phyloP scores from a whole-genome alignment of 92 coral and sea anemone genomes.

The Pocillopora grandis region DNA sequence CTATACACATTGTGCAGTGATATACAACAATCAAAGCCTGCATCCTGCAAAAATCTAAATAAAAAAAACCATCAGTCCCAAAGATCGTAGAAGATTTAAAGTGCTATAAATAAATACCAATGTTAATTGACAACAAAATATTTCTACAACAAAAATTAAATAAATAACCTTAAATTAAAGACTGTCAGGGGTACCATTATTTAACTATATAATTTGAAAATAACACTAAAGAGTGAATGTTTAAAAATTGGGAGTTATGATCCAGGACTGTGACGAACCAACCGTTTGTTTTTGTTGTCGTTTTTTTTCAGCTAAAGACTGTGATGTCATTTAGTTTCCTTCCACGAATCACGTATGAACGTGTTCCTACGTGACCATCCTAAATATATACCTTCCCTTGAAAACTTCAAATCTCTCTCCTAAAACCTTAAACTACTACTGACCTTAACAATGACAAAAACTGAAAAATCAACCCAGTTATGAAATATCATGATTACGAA shows the following conservation, averaged over 20 bases:
- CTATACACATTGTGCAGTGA: too few species aligned
- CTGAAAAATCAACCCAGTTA: not conserved
- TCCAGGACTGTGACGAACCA: not conserved
- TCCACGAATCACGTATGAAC: not conserved
- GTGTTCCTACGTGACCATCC: not conserved
- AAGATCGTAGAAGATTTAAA: not conserved
- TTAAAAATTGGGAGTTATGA: not conserved
- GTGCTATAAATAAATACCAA: not conserved
- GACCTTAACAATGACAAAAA: not conserved
- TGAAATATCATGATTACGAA: not conserved
- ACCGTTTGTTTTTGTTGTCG: not conserved
- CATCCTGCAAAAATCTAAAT: not conserved
- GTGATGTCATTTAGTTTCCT: not conserved
- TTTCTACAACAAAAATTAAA: not conserved
- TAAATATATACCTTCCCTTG: not conserved
- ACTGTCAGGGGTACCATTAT: too few species aligned
- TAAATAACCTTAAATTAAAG: not conserved
- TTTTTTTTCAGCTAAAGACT: not conserved
- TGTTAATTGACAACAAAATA: not conserved
- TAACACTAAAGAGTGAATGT: not conserved
- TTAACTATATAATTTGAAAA: too few species aligned
- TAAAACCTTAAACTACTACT: not conserved
- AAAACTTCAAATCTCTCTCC: conserved; percentile 5
- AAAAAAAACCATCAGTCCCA: not conserved
- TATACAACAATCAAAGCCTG: too few species aligned